Base-by-base conservation (phyloP, 2,113 vertebrate species). In the Rynchops niger region DNA sequence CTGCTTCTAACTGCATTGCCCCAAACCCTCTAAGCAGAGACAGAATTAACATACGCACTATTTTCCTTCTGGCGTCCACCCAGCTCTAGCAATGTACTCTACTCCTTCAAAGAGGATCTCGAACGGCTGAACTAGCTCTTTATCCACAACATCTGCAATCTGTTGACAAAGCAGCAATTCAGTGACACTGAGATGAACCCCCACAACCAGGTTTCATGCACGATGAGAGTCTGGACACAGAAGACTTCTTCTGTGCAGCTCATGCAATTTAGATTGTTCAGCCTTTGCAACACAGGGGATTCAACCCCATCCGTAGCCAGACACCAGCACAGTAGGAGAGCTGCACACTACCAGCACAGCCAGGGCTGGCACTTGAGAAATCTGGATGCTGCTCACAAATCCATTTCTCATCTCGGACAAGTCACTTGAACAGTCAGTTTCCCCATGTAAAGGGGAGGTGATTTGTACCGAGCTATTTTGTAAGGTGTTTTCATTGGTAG, bases 11-110 rank as follows among this genome's bases (percentile, higher is more conserved):
- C 77, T 83, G 55, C 9, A 38, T 49, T 23, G 52, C 67, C 89
- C 95, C 95, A 71, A 66, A 72, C 95, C 87, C 69, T 86, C 45
- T 93, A 97, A 88, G 88, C 91, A 97, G 72, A 96, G 71, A 95
- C 77, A 97, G 87, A 88, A 96, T 85, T 97, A 97, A 98, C 97
- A 98, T 98, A 98, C 98, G 97, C 96, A 99, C 98, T 99, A 98
- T 98, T 98, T 98, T 97, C 98, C 98, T 97, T 98, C 98, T 94
- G 97, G 98, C 85, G 98, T 99, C 98, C 98, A 99, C 95, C 98
- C 98, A 96, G 98, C 98, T 98, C 98, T 98, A 95, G 98, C 98
- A 96, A 99, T 99, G 93, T 99, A 99, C 95, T 99, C 98, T 93
- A 98, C 97, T 90, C 98, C 98, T 97, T 98, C 98, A 97, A 99